These are phyloP conservation scores for Palythoa grandis DNA, from an alignment of 92 coral and sea anemone genomes.

Conservation along the genomic window DNA sequence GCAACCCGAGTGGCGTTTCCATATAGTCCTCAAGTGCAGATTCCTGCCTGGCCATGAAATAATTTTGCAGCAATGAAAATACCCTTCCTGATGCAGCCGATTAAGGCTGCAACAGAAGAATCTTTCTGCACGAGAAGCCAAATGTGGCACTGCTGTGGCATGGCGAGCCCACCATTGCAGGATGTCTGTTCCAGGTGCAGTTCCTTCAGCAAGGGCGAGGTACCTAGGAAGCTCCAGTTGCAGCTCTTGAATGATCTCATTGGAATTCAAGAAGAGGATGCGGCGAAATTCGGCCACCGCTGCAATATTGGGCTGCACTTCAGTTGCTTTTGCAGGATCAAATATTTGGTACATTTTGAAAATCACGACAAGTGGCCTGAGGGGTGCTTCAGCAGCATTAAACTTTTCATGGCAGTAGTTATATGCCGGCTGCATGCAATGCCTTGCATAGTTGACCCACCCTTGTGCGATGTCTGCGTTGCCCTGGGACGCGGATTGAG, in stretches of 20 bases:
- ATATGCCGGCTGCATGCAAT: slow-evolving; percentile 55
- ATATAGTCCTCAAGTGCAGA: slow-evolving; percentile 56
- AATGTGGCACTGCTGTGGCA: slow-evolving; percentile 28
- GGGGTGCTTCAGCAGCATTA: slow-evolving; percentile 49
- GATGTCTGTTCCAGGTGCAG: slow-evolving; percentile 28
- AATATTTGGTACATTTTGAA: slow-evolving; percentile 55
- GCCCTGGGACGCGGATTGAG: slow-evolving; percentile 42
- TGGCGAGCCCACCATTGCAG: slow-evolving; percentile 39
- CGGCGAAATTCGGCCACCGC: slow-evolving; percentile 44
- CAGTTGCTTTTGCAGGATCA: slow-evolving; percentile 49
- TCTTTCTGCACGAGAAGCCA: slow-evolving; percentile 38
- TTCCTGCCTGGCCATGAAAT: slow-evolving; percentile 48
- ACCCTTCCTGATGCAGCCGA: slow-evolving; percentile 63
- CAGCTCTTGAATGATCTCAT: slow-evolving; percentile 25
- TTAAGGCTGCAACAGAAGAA: slow-evolving; percentile 55
- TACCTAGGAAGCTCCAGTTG: slow-evolving; percentile 46
- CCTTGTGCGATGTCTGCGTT: slow-evolving; percentile 36
- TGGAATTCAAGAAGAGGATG: slow-evolving; percentile 48
- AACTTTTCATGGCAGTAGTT: slow-evolving; percentile 50
- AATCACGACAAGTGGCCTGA: slow-evolving; percentile 57
- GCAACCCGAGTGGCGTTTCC: slow-evolving; percentile 61
- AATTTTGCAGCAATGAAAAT: slow-evolving; percentile 58
- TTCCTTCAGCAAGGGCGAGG: slow-evolving; percentile 27
- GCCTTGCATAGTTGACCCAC: slow-evolving; percentile 60
- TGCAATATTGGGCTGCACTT: slow-evolving; percentile 54